Conservation (phyloP, 2,113 vertebrate genomes). For the Mesitornis unicolor region DNA sequence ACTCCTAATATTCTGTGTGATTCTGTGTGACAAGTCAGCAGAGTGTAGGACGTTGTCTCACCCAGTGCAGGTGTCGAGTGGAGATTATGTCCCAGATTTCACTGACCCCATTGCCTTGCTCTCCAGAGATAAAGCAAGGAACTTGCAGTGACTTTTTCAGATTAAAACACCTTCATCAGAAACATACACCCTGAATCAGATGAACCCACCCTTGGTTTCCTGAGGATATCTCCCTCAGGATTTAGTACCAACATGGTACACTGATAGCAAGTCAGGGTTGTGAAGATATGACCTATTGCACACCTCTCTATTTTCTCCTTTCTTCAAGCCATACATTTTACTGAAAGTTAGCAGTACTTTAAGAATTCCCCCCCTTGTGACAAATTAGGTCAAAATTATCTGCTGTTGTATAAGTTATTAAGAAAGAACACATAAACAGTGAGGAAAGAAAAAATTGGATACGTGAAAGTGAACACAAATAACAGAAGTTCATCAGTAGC, state of each 20-base stretch:
- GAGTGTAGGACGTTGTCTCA: accelerated
- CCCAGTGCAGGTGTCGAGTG: neutral
- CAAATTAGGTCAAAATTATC: neutral
- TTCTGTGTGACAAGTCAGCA: no score
- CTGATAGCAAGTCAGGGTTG: neutral
- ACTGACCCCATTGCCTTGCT: neutral
- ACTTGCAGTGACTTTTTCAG: neutral
- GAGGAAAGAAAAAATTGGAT: neutral
- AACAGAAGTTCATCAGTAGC: neutral
- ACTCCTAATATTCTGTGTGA: no score
- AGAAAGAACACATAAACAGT: neutral
- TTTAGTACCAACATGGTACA: neutral
- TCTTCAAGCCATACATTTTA: neutral
- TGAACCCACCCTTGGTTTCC: accelerated
- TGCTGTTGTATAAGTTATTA: neutral
- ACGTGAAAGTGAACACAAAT: accelerated
- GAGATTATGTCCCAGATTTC: neutral
- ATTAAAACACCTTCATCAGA: accelerated
- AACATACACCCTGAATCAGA: neutral
- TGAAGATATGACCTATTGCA: neutral
- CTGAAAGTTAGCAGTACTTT: neutral
- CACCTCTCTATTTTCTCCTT: neutral
- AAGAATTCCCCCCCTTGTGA: neutral
- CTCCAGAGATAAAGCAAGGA: neutral
- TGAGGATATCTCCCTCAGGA: neutral